Base-by-base conservation (phyloP, 2,888 invertebrate species). In the Watsonalla binaria region DNA sequence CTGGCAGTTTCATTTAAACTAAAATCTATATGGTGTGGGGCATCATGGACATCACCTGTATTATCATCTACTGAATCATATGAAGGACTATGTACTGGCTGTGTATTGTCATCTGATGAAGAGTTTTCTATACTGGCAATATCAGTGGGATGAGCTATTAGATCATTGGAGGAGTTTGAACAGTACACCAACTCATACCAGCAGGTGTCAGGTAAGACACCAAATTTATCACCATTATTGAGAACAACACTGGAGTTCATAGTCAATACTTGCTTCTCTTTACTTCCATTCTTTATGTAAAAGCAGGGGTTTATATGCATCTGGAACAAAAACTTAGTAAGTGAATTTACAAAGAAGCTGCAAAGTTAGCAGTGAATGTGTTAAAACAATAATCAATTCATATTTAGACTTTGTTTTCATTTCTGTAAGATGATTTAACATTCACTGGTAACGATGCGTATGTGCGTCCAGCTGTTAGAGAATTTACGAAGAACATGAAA, bases 281-380 rank as follows among this genome's bases (percentile, higher is more conserved):
- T 58, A 53, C 72, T 68, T 57, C 76, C 42, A 11, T 6, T 74
- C 58, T 75, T 74, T 62, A 69, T 72, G 52, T 82, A 88, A 68
- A 92, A 93, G 67, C 92, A 92, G 33, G 93, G 92, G 63, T 92
- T 93, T 64, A 79, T 74, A 63, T 93, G 92, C 35, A 88, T 70
- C 92, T 93, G 72, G 46, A 86, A 86, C 59, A 52, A 51, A 49
- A 50, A 42, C 53, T 33, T 14, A 48, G 6, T 14, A 45, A 46
- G n/a, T 46, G 6, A 45, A 47, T 45, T 51, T 46, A 50, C 48
- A 45, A 45, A 45, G 46, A 33, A n/a, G 52, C 52, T 37, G 51
- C n/a, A n/a, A n/a, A n/a, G n/a, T n/a, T n/a, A n/a, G n/a, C n/a
- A n/a, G n/a, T n/a, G n/a, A n/a, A n/a, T n/a, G n/a, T n/a, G n/a